Base-by-base conservation (phyloP, 2,797 vertebrate species). In the Mormyrus hasselquistii region DNA sequence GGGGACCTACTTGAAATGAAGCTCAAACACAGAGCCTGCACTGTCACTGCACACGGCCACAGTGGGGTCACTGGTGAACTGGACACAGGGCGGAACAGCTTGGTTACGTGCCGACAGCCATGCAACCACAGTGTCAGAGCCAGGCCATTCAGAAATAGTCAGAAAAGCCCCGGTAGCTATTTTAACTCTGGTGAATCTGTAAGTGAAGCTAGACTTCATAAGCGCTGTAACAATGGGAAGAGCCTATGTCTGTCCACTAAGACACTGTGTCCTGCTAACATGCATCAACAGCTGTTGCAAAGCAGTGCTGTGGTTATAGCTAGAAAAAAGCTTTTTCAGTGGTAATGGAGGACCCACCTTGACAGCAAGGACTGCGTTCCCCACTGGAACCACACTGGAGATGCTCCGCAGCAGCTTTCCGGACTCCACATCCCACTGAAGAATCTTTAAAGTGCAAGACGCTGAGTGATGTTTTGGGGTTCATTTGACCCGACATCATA, bases 41-140 rank as follows among this genome's bases (percentile, higher is more conserved):
- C 89, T 90, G 29, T 90, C 89, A 62, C 52, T 90, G 82, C 89
- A 90, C 49, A 90, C 89, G 12, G 88, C 88, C 65, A 90, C 22
- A 10, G 89, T 73, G 19, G 89, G 89, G 44, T 90, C 88, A 86
- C 83, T 88, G 65, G 89, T 87, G 19, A 90, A 88, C 89, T 90
- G 62, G 25, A 57, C 29, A 55, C 5, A 79, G 25, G 19, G 16
- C 1, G 44, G 9, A 88, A 59, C 57, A 49, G 25, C 3, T 25
- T 49, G 10, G 47, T 88, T 44, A 57, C 10, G 38, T 12, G 34
- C 38, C 9, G 41, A 76, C 14, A 76, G 69, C 69, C 34, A 76
- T 41, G 69, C 69, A 38, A 7, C 34, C 69, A 69, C 29, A 41
- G 34, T 76, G 34, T 76, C 34, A 76, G 34, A 76, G 69, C 34